phyloP scores from a whole-genome alignment of 2,888 invertebrate genomes.

The Ectemnius cavifrons region DNA sequence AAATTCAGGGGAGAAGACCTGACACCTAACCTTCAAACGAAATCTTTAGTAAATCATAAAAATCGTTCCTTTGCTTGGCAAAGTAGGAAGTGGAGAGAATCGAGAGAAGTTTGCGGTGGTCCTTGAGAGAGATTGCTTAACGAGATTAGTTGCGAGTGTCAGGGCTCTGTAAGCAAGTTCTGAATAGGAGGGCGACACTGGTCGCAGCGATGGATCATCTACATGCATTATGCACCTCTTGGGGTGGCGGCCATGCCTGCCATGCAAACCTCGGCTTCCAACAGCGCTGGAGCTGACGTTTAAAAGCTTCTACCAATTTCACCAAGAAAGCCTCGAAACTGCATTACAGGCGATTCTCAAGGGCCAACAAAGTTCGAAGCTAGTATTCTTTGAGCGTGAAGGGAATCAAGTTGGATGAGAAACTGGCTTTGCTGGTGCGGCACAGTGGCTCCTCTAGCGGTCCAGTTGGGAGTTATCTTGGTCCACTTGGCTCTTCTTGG shows the following conservation, averaged over 20 bases:
- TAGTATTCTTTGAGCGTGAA: neutral
- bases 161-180: constrained; percentile 42
- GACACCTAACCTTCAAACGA: too few relatives aligned
- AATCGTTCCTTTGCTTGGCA: too few relatives aligned
- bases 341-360: neutral
- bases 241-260: constrained; percentile 27
- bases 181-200: constrained; percentile 34
- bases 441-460: neutral
- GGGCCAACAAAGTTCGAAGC: neutral
- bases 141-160: constrained; percentile 44
- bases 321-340: neutral
- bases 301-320: neutral
- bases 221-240: constrained; percentile 30
- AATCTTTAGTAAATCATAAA: too few relatives aligned
- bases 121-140: constrained; percentile 38
- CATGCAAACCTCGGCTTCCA: constrained; percentile 9
- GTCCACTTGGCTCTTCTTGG: neutral
- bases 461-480: constrained; percentile 30
- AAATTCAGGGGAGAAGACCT: too few relatives aligned
- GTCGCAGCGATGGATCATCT: constrained; percentile 31
- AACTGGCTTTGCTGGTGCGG: neutral
- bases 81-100: neutral
- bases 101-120: constrained; percentile 22
- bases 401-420: neutral
- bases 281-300: neutral